Percentiles rank a stretch among this genome's conserved stretches.
phyloP scores from a whole-genome alignment of 1,140 invertebrate genomes.

The Diorhabda sublineata region DNA sequence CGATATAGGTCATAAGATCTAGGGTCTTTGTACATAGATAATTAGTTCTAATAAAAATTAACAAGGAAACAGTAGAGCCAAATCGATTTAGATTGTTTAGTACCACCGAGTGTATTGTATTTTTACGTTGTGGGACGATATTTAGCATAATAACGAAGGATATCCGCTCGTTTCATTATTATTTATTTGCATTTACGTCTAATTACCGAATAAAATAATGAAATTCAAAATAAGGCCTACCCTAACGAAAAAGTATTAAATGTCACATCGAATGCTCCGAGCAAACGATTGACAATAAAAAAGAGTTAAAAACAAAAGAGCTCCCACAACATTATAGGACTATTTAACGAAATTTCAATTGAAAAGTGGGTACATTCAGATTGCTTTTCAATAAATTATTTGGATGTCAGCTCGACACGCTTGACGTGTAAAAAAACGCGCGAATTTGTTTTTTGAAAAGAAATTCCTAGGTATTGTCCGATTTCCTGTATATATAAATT shows the following conservation, averaged over 20 bases:
- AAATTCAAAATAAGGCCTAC: conserved; percentile 3
- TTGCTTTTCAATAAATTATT: conserved; percentile 17
- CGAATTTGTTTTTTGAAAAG: neutral
- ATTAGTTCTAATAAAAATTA: too few species aligned
- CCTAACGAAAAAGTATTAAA: conserved; percentile 16
- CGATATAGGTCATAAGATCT: too few species aligned
- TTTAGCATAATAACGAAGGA: conserved; percentile 15
- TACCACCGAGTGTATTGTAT: neutral
- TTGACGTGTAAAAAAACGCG: conserved; percentile 18
- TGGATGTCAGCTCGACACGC: conserved; percentile 13
- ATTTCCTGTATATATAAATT: too few species aligned
- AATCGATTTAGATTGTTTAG: too few species aligned
- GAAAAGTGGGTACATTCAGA: conserved; percentile 14
- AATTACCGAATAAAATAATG: conserved; percentile 8
- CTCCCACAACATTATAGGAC: neutral
- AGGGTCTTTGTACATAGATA: too few species aligned
- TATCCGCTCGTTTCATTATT: conserved; percentile 14
- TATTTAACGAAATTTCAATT: neutral
- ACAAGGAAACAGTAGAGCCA: too few species aligned
- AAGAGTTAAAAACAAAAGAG: conserved; percentile 14
- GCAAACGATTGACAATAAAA: conserved; percentile 19
- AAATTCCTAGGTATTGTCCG: too few species aligned
- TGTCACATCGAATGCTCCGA: conserved; percentile 12
- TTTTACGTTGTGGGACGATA: conserved; percentile 8
- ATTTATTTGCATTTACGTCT: neutral